phyloP scores from a whole-genome alignment of 2,113 vertebrate genomes.

The Catharus bicknelli region DNA sequence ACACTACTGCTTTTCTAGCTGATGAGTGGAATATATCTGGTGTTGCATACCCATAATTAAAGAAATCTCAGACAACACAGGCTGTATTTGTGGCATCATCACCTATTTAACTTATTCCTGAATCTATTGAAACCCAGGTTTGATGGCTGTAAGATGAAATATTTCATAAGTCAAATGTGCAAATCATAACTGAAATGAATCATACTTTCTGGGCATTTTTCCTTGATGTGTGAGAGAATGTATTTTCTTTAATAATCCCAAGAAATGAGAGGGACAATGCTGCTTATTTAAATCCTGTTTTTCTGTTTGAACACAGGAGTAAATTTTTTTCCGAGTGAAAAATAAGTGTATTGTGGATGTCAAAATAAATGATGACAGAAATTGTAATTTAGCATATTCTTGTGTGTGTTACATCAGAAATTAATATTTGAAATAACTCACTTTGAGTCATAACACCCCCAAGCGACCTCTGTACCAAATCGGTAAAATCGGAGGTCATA shows the following conservation, averaged over 20 bases:
- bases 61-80: background rate
- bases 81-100: background rate
- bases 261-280: background rate
- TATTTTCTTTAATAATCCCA: background rate
- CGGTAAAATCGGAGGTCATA: background rate
- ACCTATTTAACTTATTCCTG: background rate
- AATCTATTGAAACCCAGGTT: background rate
- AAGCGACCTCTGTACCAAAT: background rate
- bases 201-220: background rate
- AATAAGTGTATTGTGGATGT: background rate
- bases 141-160: background rate
- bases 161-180: background rate
- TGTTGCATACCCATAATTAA: background rate
- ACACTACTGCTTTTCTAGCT: background rate
- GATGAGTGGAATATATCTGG: background rate
- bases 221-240: background rate
- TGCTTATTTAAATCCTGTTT: background rate
- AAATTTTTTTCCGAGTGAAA: background rate
- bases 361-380: background rate
- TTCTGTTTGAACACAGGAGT: background rate
- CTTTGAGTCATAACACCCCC: background rate
- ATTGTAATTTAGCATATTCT: background rate
- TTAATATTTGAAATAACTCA: background rate
- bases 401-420: background rate
- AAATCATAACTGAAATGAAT: background rate